These are phyloP conservation scores for Lepeophtheirus nordmannii DNA, from an alignment of 2,888 invertebrate genomes.

Conservation along the genomic window DNA sequence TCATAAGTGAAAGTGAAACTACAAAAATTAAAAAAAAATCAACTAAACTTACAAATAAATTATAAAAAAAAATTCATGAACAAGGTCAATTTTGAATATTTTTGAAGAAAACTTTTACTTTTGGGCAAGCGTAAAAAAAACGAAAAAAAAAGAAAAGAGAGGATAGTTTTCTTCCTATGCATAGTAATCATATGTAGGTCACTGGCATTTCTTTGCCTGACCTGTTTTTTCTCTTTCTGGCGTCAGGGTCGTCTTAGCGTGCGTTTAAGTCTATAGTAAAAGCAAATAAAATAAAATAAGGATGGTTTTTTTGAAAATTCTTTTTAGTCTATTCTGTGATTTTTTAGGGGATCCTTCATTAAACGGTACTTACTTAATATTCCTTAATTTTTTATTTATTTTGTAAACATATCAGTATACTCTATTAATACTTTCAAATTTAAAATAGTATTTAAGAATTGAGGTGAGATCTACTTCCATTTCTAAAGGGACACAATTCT, in stretches of 20 bases:
- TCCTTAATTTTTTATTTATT: too few relatives aligned
- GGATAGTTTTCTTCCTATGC: not conserved
- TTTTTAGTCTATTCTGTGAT: too few relatives aligned
- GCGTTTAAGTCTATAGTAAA: not conserved
- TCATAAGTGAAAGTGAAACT: not conserved
- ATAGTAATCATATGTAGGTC: not conserved
- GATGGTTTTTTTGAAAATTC: too few relatives aligned
- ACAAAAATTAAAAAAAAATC: not conserved
- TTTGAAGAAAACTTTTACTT: slow-evolving; percentile 6
- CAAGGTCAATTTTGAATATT: slow-evolving; percentile 2
- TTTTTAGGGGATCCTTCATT: too few relatives aligned
- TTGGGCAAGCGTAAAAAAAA: not conserved
- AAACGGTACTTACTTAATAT: too few relatives aligned
- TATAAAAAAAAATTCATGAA: not conserved
- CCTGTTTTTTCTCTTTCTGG: not conserved
- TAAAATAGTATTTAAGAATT: too few relatives aligned
- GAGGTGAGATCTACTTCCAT: too few relatives aligned
- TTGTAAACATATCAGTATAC: too few relatives aligned
- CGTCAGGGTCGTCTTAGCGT: slow-evolving; percentile 3
- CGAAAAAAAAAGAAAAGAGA: not conserved
- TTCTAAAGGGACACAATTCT: too few relatives aligned
- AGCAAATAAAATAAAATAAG: too few relatives aligned
- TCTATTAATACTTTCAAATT: too few relatives aligned
- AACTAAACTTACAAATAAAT: not conserved
- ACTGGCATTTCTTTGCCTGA: not conserved